These are phyloP conservation scores for Neopelma chrysocephalum DNA, from an alignment of 2,797 vertebrate genomes.

Conservation along the genomic window DNA sequence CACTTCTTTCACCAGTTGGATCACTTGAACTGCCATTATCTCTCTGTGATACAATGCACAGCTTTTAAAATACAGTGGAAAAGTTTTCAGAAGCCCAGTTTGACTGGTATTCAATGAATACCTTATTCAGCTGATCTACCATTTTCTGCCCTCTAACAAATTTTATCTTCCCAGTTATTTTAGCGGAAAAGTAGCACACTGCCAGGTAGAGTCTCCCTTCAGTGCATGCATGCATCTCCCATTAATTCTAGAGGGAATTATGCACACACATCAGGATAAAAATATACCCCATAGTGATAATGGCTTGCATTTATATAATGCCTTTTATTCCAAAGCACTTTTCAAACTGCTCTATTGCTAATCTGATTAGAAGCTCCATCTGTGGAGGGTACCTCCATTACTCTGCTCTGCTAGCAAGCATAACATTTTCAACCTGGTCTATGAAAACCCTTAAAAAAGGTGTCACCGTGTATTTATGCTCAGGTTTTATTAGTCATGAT, in stretches of 20 bases:
- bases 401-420: slow-evolving; percentile 21
- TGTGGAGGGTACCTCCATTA: slow-evolving; percentile 61
- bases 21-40: not conserved
- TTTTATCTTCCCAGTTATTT: not conserved
- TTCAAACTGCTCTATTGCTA: slow-evolving; percentile 68
- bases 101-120: not conserved
- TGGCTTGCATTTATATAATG: slow-evolving; percentile 69
- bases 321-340: slow-evolving; percentile 68
- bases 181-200: not conserved
- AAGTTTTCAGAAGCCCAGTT: not conserved
- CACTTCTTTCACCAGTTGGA: not conserved
- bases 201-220: slow-evolving; percentile 39
- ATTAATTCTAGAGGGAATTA: slow-evolving; percentile 68
- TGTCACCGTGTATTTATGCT: not conserved
- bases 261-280: slow-evolving; percentile 67
- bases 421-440: slow-evolving; percentile 33
- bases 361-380: slow-evolving; percentile 71
- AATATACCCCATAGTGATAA: slow-evolving; percentile 72
- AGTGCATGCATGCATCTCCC: slow-evolving; percentile 48
- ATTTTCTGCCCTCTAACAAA: slow-evolving; percentile 16
- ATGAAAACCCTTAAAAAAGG: slow-evolving; percentile 32
- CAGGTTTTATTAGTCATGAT: not conserved
- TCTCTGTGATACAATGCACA: not conserved
- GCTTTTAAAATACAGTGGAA: not conserved
- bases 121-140: not conserved